These are phyloP conservation scores for Hafferia zeledoni DNA, from an alignment of 2,797 vertebrate genomes.

Conservation along the genomic window DNA sequence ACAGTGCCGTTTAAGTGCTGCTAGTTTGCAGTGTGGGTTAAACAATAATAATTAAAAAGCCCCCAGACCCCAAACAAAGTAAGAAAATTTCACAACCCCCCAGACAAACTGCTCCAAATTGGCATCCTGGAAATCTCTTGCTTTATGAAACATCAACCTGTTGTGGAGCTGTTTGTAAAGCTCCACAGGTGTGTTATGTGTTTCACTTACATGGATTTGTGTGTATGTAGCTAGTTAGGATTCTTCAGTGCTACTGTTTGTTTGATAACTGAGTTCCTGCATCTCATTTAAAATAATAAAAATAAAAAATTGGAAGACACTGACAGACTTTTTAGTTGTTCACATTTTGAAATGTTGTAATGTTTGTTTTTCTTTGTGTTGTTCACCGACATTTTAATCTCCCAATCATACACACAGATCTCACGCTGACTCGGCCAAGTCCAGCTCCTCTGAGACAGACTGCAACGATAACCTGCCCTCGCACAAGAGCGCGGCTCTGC, in stretches of 20 bases:
- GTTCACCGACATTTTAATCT: neutral
- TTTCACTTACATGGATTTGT: neutral
- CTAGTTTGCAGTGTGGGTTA: neutral
- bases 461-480: constrained; percentile 95
- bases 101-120: neutral
- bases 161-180: neutral
- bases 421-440: constrained; percentile 88
- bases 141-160: neutral
- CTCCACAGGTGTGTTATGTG: neutral
- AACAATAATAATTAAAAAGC: neutral
- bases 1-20: neutral
- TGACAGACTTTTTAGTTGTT: neutral
- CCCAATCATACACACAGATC: constrained; percentile 74
- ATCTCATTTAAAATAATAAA: neutral
- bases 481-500: constrained; percentile 85
- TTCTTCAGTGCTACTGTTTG: neutral
- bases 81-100: too few species aligned
- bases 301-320: neutral
- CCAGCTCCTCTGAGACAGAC: constrained; percentile 95
- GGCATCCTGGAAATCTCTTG: neutral
- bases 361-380: neutral
- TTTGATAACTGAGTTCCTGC: neutral
- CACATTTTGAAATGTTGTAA: neutral
- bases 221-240: neutral
- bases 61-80: too few species aligned